These are phyloP conservation scores for Drosophila insularis DNA, from an alignment of 1,140 invertebrate genomes.

Conservation along the genomic window DNA sequence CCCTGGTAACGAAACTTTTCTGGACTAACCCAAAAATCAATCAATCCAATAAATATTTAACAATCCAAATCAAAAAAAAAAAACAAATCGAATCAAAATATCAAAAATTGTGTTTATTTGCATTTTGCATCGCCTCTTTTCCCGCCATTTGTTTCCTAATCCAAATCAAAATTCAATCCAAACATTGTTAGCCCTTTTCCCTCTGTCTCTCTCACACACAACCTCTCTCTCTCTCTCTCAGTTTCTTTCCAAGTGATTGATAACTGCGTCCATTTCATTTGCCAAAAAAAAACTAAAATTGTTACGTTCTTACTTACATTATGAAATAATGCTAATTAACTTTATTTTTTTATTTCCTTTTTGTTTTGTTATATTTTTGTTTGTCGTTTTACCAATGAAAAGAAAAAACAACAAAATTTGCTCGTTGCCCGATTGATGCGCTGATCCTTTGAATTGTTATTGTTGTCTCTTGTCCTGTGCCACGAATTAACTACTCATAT, in stretches of 20 bases:
- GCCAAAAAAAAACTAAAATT: background rate
- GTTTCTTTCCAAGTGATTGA: background rate
- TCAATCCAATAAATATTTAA: constrained; percentile 14
- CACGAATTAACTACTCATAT: constrained; percentile 3
- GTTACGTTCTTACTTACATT: constrained; percentile 6
- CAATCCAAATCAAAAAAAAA: background rate
- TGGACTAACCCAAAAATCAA: constrained; percentile 61
- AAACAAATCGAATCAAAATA: background rate
- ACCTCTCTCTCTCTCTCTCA: background rate
- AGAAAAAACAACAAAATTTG: background rate
- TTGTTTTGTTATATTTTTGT: background rate
- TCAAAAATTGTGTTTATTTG: background rate
- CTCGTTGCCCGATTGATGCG: constrained; percentile 1
- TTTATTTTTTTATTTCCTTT: background rate
- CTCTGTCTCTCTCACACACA: background rate
- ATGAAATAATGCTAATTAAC: constrained; percentile 1
- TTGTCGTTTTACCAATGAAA: background rate
- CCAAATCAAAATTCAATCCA: background rate
- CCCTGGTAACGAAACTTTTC: constrained; percentile 86
- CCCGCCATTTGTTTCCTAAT: background rate
- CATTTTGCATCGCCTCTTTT: background rate
- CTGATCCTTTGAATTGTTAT: background rate
- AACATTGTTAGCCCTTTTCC: background rate
- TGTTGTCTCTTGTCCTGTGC: background rate
- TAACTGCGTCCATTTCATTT: constrained; percentile 1